Base-by-base conservation (phyloP, 2,113 vertebrate species). In the Colius striatus region DNA sequence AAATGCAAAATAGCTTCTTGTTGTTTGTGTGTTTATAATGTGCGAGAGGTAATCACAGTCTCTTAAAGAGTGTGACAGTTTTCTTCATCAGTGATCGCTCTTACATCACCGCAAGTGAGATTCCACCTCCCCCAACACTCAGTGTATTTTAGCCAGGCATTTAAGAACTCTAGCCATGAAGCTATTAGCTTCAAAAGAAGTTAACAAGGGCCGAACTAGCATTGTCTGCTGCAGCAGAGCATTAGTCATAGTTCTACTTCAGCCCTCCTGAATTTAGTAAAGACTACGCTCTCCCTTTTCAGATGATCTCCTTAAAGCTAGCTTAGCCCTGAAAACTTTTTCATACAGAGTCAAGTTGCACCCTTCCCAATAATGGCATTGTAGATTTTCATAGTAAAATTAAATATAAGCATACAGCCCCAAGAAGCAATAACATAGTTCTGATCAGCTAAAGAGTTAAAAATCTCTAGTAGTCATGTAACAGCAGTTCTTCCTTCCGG, bases 1-100 rank as follows among this genome's bases (percentile, higher is more conserved):
- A 55, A 5, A 41, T 3, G 20, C 29, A 76, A 48, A 45, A 43
- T 6, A 48, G 16, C 51, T 93, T 20, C 45, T 76, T 65, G 36
- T 53, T 6, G 1, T 5, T 20, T 3, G 2, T 22, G 23, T 4
- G 2, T n/a, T 53, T 54, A 23, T 43, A 8, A 57, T 13, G 27
- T 47, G 78, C 23, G 38, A 78, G 38, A 94, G 13, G 18, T 38
- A 25, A 67, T 61, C 23, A 7, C 7, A 2, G 34, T 71, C 54
- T 84, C 20, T 41, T 47, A 1, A 36, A 36, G 26, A 55, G 20
- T 21, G 8, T 5, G 27, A 71, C 65, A 43, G 32, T 51, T 67
- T 87, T 94, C 47, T 65, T 60, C 25, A 29, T 45, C 9, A 32
- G 53, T 22, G 34, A 53, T 45, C 27, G n/a, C 18, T 47, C 30